phyloP scores from a whole-genome alignment of 2,113 vertebrate genomes.

The Benitochromis conjunctus region DNA sequence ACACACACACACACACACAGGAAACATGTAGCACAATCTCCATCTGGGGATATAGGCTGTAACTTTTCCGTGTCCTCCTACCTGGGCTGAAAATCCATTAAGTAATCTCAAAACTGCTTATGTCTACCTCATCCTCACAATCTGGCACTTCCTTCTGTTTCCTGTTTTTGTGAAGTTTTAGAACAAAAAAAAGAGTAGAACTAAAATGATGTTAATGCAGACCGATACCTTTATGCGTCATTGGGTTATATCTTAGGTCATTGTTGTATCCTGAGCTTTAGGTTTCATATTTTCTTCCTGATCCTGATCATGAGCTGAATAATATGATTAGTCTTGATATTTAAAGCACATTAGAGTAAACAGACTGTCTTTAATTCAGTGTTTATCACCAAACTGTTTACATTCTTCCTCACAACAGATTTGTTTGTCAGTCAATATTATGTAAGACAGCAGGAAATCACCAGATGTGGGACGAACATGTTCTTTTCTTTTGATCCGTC shows the following conservation, averaged over 20 bases:
- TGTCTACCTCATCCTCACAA: neutral
- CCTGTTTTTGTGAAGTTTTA: neutral
- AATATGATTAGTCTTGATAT: neutral
- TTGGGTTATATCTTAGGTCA: neutral
- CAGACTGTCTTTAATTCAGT: neutral
- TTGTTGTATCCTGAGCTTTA: neutral
- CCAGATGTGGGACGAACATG: slow-evolving; percentile 17
- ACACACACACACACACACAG: neutral
- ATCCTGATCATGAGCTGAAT: neutral
- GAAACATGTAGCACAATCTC: slow-evolving; percentile 45
- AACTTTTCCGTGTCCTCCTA: neutral
- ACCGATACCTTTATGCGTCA: neutral
- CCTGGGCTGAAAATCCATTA: slow-evolving; percentile 32
- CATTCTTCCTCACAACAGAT: neutral
- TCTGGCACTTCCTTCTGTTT: neutral
- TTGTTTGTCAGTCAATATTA: slow-evolving; percentile 29
- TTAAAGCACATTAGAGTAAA: neutral
- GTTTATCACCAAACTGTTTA: neutral
- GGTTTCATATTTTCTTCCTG: neutral
- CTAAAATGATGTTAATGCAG: neutral
- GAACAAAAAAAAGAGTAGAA: neutral
- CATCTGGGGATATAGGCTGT: slow-evolving; percentile 47
- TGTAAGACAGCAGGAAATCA: slow-evolving; percentile 48
- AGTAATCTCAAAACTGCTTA: slow-evolving; percentile 19
- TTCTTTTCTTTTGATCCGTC: slow-evolving; percentile 28